These are phyloP conservation scores for Stictocephala bisonia DNA, from an alignment of 2,888 invertebrate genomes.

Conservation along the genomic window DNA sequence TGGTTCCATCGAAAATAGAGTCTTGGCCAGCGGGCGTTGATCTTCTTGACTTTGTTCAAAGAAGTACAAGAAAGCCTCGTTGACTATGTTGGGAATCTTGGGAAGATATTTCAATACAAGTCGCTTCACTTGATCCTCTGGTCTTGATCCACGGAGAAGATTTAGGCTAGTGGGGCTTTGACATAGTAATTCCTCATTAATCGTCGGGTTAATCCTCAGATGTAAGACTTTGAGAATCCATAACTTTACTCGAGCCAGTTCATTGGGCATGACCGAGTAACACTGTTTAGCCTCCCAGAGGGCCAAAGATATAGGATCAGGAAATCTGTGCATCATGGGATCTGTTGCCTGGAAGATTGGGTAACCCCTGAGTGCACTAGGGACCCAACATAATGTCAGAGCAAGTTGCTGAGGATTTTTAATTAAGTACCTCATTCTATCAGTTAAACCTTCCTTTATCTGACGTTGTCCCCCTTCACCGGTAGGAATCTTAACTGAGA, in stretches of 20 bases:
- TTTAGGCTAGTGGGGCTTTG: conserved; percentile 4
- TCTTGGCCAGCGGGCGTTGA: too few relatives aligned
- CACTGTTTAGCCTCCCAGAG: neutral
- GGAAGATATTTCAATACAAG: neutral
- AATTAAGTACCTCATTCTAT: neutral
- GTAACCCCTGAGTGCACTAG: conserved; percentile 1
- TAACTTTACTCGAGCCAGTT: too few relatives aligned
- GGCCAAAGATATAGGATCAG: neutral
- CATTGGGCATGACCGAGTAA: neutral
- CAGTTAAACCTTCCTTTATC: neutral
- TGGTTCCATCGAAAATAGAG: too few relatives aligned
- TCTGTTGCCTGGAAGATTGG: neutral
- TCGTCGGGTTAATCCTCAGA: neutral
- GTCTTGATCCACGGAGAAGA: neutral
- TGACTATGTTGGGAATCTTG: neutral
- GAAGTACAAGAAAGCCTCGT: too few relatives aligned
- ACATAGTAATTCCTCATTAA: neutral
- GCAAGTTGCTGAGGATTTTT: neutral
- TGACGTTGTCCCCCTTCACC: neutral
- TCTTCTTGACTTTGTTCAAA: too few relatives aligned
- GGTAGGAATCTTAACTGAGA: neutral
- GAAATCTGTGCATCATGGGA: neutral
- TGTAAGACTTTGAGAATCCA: neutral
- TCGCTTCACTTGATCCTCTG: neutral
- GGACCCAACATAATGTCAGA: neutral